phyloP scores from a whole-genome alignment of 92 coral and sea anemone species.

The Palythoa grandis region DNA sequence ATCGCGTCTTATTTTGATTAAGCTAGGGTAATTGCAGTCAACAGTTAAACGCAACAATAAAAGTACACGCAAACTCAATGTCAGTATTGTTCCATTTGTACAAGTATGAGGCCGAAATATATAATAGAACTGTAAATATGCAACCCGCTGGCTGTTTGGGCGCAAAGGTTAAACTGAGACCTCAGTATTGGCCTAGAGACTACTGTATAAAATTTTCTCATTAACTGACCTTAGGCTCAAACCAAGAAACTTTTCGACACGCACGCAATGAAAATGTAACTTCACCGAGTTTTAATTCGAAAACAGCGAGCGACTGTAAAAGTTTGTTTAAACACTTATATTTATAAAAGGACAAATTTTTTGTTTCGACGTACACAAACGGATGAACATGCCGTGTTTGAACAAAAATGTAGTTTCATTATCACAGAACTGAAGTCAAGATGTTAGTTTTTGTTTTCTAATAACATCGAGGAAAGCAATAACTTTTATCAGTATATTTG shows the following conservation, averaged over 20 bases:
- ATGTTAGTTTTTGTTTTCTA: constrained; percentile 23
- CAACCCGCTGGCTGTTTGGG: constrained; percentile 1
- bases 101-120: not conserved
- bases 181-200: constrained; percentile 3
- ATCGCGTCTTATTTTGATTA: not conserved
- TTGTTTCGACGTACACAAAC: not conserved
- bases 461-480: constrained; percentile 16
- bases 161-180: constrained; percentile 2
- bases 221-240: constrained; percentile 23
- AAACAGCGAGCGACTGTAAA: not conserved
- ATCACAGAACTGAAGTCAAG: constrained; percentile 1
- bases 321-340: not conserved
- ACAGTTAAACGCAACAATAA: not conserved
- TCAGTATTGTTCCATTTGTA: not conserved
- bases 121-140: not conserved
- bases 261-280: constrained; percentile 15
- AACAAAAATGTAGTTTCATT: not conserved
- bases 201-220: constrained; percentile 1
- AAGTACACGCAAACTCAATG: not conserved
- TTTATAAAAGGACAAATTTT: not conserved
- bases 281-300: not conserved
- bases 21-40: not conserved
- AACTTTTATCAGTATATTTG: not conserved
- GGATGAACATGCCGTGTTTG: not conserved
- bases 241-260: not conserved